These are phyloP conservation scores for Sander lucioperca DNA, from an alignment of 2,113 vertebrate species.

Conservation along the genomic window DNA sequence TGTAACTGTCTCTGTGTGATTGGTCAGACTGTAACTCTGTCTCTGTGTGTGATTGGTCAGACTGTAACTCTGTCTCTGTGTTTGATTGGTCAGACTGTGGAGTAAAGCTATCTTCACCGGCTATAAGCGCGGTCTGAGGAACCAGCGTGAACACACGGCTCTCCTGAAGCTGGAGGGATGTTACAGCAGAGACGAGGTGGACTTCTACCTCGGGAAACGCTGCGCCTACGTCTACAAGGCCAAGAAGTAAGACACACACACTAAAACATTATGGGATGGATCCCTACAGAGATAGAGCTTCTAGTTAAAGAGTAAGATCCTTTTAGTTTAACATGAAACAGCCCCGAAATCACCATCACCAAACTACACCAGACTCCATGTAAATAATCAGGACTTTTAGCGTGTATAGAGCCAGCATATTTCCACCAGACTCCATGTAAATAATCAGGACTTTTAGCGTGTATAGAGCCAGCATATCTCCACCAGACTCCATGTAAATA, in stretches of 20 bases:
- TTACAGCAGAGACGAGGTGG: conserved; percentile 92
- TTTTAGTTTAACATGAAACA: too few relatives aligned
- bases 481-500: too few relatives aligned
- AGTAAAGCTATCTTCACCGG: conserved; percentile 97
- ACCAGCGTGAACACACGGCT: conserved; percentile 97
- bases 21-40: not conserved
- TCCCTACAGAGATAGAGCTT: too few relatives aligned
- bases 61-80: not conserved
- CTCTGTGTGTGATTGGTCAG: not conserved
- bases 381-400: too few relatives aligned
- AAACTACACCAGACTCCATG: too few relatives aligned
- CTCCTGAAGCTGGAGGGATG: conserved; percentile 98
- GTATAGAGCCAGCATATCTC: too few relatives aligned
- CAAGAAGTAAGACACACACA: conserved; percentile 90
- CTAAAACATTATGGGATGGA: too few relatives aligned
- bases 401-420: too few relatives aligned
- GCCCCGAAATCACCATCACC: too few relatives aligned
- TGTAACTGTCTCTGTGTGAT: not conserved
- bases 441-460: too few relatives aligned
- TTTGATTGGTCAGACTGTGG: conserved; percentile 88
- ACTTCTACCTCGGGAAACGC: conserved; percentile 97
- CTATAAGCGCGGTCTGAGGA: conserved; percentile 97
- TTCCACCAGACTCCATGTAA: too few relatives aligned
- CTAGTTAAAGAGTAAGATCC: too few relatives aligned
- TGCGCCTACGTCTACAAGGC: conserved; percentile 99